Evolutionary conservation across 2,888 invertebrate genomes (phyloP).

Genomic region (Hypolimnas misippus): DNA sequence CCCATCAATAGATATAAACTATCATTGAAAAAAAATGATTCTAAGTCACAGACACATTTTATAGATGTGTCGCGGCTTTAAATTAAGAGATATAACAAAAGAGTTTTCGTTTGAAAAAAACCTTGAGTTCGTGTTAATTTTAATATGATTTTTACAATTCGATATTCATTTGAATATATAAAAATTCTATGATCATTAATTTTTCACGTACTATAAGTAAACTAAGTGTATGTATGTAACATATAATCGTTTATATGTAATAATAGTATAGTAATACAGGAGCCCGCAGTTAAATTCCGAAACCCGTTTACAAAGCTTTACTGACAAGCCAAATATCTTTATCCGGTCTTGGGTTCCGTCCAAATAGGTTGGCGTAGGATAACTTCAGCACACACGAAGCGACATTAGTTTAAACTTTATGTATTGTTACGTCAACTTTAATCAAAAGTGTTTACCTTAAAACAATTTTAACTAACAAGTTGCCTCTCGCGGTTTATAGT

Average conservation of each 20-base stretch:
- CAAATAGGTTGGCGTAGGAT: conserved; percentile 18
- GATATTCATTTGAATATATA: too few relatives aligned
- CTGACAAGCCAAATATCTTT: conserved; percentile 22
- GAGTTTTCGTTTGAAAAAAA: too few relatives aligned
- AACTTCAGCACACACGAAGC: neutral
- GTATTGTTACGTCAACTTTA: neutral
- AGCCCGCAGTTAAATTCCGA: conserved; percentile 9
- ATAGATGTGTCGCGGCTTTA: too few relatives aligned
- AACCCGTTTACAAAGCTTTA: conserved; percentile 15
- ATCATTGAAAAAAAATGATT: too few relatives aligned
- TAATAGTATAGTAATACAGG: too few relatives aligned
- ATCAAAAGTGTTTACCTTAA: neutral
- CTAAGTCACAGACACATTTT: too few relatives aligned
- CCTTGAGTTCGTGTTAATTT: too few relatives aligned
- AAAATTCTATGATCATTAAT: too few relatives aligned
- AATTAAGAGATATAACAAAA: too few relatives aligned
- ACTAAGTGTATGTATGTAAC: neutral
- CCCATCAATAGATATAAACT: too few relatives aligned
- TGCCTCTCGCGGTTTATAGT: neutral
- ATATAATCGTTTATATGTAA: too few relatives aligned
- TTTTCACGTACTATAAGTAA: neutral
- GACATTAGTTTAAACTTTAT: conserved; percentile 13
- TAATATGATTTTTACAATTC: too few relatives aligned
- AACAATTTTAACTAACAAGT: neutral
- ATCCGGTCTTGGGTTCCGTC: conserved; percentile 18